Conservation (phyloP, 2,888 invertebrate species). For the Acanthosepion pharaonis region DNA sequence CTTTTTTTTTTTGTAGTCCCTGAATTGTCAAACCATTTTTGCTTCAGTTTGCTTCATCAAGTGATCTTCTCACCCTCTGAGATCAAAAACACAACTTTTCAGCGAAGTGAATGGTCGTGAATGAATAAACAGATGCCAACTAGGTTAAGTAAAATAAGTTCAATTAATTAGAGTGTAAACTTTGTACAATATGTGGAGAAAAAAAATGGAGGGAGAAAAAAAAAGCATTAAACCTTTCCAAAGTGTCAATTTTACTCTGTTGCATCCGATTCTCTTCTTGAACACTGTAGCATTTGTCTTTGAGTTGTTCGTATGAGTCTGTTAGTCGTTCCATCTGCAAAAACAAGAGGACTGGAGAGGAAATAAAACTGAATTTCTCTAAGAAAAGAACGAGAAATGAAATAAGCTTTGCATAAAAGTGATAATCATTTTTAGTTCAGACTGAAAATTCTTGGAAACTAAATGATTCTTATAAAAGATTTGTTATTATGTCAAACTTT, state of each 20-base stretch:
- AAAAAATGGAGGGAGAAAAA: neutral
- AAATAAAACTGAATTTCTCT: neutral
- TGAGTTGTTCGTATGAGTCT: slow-evolving; percentile 61
- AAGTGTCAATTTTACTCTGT: slow-evolving; percentile 59
- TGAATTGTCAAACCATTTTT: no score
- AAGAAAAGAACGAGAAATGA: neutral
- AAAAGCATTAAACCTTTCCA: slow-evolving; percentile 62
- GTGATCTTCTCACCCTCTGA: no score
- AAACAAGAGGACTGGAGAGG: neutral
- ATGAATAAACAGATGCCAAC: no score
- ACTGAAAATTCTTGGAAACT: no score
- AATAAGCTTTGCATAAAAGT: neutral
- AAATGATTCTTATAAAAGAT: no score
- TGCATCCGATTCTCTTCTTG: slow-evolving; percentile 65
- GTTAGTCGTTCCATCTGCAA: slow-evolving; percentile 66
- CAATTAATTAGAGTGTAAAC: no score
- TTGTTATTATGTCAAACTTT: no score
- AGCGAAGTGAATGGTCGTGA: no score
- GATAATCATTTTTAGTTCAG: neutral
- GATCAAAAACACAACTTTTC: no score
- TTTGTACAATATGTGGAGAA: neutral
- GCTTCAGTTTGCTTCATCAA: no score
- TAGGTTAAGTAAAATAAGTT: no score
- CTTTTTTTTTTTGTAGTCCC: no score
- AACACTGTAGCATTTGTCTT: slow-evolving; percentile 60